A percentile compares a stretch with the other conserved stretches of the same genome.
These are phyloP conservation scores for Drosophila kurseongensis DNA, from an alignment of 1,140 invertebrate species.

Conservation along the genomic window DNA sequence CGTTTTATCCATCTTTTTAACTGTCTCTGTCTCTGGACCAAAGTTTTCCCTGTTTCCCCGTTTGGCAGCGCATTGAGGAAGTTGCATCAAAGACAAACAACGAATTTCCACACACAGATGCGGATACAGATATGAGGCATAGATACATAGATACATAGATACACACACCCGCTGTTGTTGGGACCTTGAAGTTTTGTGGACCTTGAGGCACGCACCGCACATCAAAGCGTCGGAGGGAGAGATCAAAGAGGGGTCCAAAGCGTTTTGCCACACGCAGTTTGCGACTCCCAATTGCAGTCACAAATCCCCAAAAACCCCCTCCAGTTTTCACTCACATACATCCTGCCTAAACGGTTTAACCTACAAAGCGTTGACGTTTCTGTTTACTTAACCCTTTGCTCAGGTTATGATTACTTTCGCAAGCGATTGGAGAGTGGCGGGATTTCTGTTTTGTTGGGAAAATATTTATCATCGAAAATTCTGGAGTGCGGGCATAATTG, in stretches of 20 bases:
- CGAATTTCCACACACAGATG: slow-evolving; percentile 50
- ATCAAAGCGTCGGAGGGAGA: slow-evolving; percentile 54
- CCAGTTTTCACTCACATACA: slow-evolving; percentile 27
- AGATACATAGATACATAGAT: slow-evolving; percentile 25
- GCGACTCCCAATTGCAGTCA: slow-evolving; percentile 70
- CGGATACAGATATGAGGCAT: slow-evolving; percentile 15
- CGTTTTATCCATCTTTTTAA: slow-evolving; percentile 22
- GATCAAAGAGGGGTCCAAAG: slow-evolving; percentile 64
- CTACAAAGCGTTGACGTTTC: slow-evolving; percentile 58
- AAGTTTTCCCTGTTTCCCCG: slow-evolving; percentile 60
- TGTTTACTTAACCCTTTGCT: slow-evolving; percentile 48
- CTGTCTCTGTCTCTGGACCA: slow-evolving; percentile 42
- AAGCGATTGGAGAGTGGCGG: slow-evolving; percentile 16
- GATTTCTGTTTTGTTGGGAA: slow-evolving; percentile 7
- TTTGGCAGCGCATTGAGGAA: slow-evolving; percentile 78
- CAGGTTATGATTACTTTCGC: slow-evolving; percentile 36
- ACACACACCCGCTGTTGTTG: slow-evolving; percentile 33
- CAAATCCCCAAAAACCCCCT: slow-evolving; percentile 24
- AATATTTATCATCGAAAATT: slow-evolving; percentile 27
- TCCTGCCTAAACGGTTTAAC: slow-evolving; percentile 78
- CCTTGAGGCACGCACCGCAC: slow-evolving; percentile 66
- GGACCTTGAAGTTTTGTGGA: slow-evolving; percentile 78
- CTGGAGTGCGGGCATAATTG: slow-evolving; percentile 5
- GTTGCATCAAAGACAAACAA: slow-evolving; percentile 80
- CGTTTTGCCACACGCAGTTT: slow-evolving; percentile 69